These are phyloP conservation scores for Zelostemma sp. DNA, from an alignment of 1,140 invertebrate genomes.

Conservation along the genomic window DNA sequence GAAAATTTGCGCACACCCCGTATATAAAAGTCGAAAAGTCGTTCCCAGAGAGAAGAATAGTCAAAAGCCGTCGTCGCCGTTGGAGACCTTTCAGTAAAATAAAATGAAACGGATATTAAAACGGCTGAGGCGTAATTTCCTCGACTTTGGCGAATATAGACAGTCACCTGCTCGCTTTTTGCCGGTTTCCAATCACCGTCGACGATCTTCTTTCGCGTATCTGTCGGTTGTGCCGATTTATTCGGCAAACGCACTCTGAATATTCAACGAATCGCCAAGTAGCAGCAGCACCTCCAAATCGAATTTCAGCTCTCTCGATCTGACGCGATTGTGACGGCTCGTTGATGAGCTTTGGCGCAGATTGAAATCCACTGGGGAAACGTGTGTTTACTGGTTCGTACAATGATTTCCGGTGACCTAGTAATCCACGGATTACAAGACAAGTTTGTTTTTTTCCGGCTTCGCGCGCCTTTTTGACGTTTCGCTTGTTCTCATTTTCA, in stretches of 20 bases:
- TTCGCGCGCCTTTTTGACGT: background rate
- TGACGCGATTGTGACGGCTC: conserved; percentile 13
- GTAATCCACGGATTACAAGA: conserved; percentile 10
- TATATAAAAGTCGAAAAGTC: conserved; percentile 4
- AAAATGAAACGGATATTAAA: conserved; percentile 44
- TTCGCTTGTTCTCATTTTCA: background rate
- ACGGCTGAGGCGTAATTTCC: conserved; percentile 19
- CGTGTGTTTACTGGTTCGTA: conserved; percentile 4
- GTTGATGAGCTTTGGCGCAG: conserved; percentile 12
- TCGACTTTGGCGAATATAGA: conserved; percentile 8
- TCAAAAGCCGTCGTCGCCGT: conserved; percentile 3
- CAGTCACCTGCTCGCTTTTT: conserved; percentile 2
- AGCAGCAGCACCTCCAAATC: conserved; percentile 14
- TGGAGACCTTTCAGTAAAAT: conserved; percentile 23
- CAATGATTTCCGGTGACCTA: conserved; percentile 12
- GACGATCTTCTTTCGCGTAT: conserved; percentile 12
- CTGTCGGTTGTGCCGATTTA: conserved; percentile 34
- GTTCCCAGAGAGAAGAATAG: background rate
- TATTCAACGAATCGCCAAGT: conserved; percentile 32
- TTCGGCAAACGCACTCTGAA: conserved; percentile 40
- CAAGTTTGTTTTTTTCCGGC: background rate
- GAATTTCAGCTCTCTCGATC: conserved; percentile 11
- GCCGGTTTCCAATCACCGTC: conserved; percentile 21
- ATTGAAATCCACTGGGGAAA: conserved; percentile 15
- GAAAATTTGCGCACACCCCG: background rate